Conservation (phyloP, 1,140 invertebrate genomes). For the Ditylenchus dipsaci region DNA sequence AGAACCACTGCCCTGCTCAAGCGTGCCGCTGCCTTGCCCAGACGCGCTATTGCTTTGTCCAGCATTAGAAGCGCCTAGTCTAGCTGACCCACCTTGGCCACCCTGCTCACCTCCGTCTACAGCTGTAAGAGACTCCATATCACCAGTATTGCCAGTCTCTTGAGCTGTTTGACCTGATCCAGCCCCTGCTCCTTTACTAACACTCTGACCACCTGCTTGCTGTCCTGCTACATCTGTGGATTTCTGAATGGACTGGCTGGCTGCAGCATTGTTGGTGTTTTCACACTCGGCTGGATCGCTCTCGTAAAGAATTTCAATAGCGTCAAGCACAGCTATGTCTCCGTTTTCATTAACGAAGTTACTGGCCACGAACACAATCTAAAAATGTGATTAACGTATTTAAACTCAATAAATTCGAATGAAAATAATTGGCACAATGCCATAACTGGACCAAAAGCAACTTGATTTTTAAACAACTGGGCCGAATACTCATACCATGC, state of each 20-base stretch:
- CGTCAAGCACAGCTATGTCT: constrained; percentile 51
- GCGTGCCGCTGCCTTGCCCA: too few relatives aligned
- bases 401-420: not conserved
- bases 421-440: not conserved
- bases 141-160: not conserved
- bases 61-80: too few relatives aligned
- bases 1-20: too few relatives aligned
- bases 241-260: constrained; percentile 2
- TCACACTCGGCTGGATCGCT: constrained; percentile 37
- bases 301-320: constrained; percentile 50
- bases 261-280: not conserved
- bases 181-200: not conserved
- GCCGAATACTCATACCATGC: too few relatives aligned
- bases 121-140: not conserved
- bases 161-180: not conserved
- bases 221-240: not conserved
- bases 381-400: constrained; percentile 15
- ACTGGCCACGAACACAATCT: constrained; percentile 57
- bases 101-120: too few relatives aligned
- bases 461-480: constrained; percentile 6
- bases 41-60: too few relatives aligned
- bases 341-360: constrained; percentile 51
- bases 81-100: too few relatives aligned
- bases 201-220: not conserved
- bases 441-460: not conserved